Percentiles rank a stretch among this genome's conserved stretches.
phyloP scores from a whole-genome alignment of 2,888 invertebrate genomes.

The Acanthosepion esculentum region DNA sequence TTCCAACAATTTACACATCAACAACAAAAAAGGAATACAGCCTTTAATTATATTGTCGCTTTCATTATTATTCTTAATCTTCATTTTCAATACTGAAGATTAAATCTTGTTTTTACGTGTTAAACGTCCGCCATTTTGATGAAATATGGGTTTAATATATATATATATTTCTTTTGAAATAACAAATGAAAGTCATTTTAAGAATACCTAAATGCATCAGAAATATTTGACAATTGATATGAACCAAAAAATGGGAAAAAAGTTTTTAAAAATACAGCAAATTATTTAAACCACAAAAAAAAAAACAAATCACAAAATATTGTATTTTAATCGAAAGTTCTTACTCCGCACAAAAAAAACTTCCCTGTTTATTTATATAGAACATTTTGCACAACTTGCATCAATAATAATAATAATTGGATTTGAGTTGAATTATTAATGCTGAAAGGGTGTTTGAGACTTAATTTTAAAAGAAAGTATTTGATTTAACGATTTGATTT shows the following conservation, averaged over 20 bases:
- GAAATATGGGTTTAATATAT: background rate
- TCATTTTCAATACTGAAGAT: background rate
- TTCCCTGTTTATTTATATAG: background rate
- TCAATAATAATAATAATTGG: background rate
- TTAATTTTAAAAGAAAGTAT: background rate
- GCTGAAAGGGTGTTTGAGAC: too few relatives aligned
- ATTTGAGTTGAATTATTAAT: background rate
- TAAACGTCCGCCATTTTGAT: background rate
- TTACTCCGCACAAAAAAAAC: background rate
- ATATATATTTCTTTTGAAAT: background rate
- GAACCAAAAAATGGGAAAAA: background rate
- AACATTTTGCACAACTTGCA: background rate
- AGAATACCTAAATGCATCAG: too few relatives aligned
- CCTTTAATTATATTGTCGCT: background rate
- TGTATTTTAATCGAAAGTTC: background rate
- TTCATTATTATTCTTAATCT: background rate
- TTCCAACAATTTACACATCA: background rate
- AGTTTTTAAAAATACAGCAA: background rate
- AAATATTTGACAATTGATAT: too few relatives aligned
- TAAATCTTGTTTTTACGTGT: background rate
- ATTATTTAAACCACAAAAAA: background rate
- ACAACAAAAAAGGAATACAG: background rate
- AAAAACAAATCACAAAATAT: background rate
- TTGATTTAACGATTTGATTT: background rate
- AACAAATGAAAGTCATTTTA: background rate